Percentiles rank a stretch among this genome's conserved stretches.
Evolutionary conservation across 37 sponge, comb jelly and placozoan genomes (phyloP).

Genomic region (Amphimedon queenslandica): DNA sequence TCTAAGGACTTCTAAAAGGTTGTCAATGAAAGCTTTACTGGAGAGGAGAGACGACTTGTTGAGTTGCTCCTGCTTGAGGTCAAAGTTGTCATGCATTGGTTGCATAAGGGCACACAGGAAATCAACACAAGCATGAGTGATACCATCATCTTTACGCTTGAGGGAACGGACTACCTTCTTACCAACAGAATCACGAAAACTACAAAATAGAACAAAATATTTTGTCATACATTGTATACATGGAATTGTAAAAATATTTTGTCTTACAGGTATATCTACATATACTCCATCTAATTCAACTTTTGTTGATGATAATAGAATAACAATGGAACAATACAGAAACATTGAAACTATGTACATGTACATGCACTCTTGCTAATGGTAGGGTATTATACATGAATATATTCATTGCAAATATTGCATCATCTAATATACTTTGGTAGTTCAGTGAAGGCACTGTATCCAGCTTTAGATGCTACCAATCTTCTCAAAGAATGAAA

Average conservation of each 20-base stretch:
- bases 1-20: slow-evolving; percentile 71
- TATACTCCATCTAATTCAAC: too few species aligned
- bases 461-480: slow-evolving; percentile 97
- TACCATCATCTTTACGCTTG: slow-evolving; percentile 87
- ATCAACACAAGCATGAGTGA: slow-evolving; percentile 91
- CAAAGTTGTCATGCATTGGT: slow-evolving; percentile 99
- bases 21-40: slow-evolving; percentile 72
- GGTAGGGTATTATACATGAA: not conserved
- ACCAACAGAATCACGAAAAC: slow-evolving; percentile 68
- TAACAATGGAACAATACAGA: not conserved
- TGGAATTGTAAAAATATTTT: too few species aligned
- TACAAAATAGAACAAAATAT: too few species aligned
- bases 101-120: slow-evolving; percentile 97
- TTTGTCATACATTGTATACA: not conserved
- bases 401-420: not conserved
- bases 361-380: too few species aligned
- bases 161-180: slow-evolving; percentile 86
- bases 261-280: too few species aligned
- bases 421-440: slow-evolving; percentile 54
- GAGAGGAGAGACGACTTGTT: slow-evolving; percentile 98
- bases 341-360: too few species aligned
- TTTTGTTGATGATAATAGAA: not conserved
- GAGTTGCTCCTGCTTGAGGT: slow-evolving; percentile 89
- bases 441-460: slow-evolving; percentile 83
- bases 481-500: slow-evolving; percentile 96